Base-by-base conservation (phyloP, 2,888 invertebrate species). In the Folsomia manolachei region DNA sequence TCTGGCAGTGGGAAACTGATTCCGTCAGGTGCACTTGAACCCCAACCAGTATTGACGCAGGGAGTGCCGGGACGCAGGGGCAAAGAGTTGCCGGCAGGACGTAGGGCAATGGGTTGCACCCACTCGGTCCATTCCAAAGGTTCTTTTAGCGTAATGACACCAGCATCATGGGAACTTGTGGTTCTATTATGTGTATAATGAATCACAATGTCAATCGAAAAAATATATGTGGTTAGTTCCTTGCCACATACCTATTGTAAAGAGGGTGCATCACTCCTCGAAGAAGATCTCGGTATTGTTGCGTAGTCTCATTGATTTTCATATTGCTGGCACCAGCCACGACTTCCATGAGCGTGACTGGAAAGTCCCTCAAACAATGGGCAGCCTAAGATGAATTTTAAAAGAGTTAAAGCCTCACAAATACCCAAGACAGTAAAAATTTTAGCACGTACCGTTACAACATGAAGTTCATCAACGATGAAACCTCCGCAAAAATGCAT, bases 71-170 rank as follows among this genome's bases (percentile, higher is more conserved):
- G 24, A 11, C 26, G 24, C 1, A 11, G 53, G 18, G 64, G 63
- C 11, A 64, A 21, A 11, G 70, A 56, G 11, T 1, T 70, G 1
- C 70, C 70, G 11, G 26, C 39, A 25, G 64, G 63, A 9, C 70
- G 51, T 27, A 70, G 64, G 19, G 64, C 25, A 21, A 70, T 69
- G 18, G 69, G 69, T 63, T 69, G 63, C 1, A 69, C 69, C 69
- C 69, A 69, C 25, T 63, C 62, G n/a, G 69, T 69, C 69, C 69
- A 69, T 19, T 70, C 70, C 21, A 70, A 56, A n/a, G 70, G 70
- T 4, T 63, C 70, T 1, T 0, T 7, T 1, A 70, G 27, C 0
- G 70, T 70, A 2, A 70, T 64, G 18, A 70, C 70, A 0, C 70
- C 70, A 25, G 64, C 70, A 25, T 70, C 70, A 19, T 70, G 70